Base-by-base conservation (phyloP, 2,888 invertebrate species). In the Parnassius smintheus region DNA sequence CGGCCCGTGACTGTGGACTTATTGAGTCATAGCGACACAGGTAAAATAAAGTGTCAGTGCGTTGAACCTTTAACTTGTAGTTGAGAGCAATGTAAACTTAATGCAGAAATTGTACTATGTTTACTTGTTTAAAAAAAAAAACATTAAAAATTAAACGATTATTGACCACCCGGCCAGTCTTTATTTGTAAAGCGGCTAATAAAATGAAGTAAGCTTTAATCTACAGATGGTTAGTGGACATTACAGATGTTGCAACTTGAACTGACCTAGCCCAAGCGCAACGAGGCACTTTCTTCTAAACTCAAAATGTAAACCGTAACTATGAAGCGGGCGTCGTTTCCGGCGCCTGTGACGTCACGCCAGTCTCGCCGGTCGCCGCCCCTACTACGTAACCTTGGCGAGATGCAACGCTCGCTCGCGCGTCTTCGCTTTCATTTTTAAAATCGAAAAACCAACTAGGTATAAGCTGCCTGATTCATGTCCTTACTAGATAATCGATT, bases 341-440 rank as follows among this genome's bases (percentile, higher is more conserved):
- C 90, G 90, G 88, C 90, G 91, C 88, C 90, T 82, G 89, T 91
- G 90, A 91, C 91, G 91, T 91, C 89, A 90, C 77, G 68, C 71
- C 76, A 78, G 86, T 83, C 88, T 82, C 74, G 70, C 83, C 86
- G 87, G 84, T 83, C 86, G 87, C 85, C 84, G 88, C 87, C 85
- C 88, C 83, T 85, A 82, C 85, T 75, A 82, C 83, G 84, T 81
- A 86, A 85, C 86, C 86, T 87, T 87, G 87, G 82, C 81, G 78
- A 71, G 70, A 68, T 71, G 73, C 72, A 69, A 68, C 72, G 70
- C 69, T 66, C 71, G 68, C 72, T 69, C 69, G 70, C 70, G 70
- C 68, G 59, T 62, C 70, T 70, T 73, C 80, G 81, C 86, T 87
- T 86, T 88, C 87, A 72, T 80, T 90, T 86, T 84, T 83, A 77